Evolutionary conservation across 2,797 vertebrate species (phyloP).

Genomic region (Cyclura pinguis): DNA sequence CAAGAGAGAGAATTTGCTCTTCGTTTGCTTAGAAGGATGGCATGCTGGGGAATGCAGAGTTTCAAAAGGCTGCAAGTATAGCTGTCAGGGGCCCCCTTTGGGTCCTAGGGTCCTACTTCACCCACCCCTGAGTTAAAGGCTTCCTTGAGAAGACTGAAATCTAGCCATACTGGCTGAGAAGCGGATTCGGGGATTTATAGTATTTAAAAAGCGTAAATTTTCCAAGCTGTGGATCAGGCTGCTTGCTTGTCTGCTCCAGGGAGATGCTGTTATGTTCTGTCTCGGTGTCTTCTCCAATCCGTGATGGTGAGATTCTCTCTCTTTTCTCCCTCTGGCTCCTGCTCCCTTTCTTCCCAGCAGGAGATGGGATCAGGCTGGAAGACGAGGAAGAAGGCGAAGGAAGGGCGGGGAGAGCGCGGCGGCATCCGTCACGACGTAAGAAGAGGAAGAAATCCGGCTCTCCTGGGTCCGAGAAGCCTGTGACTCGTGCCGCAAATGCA

Average conservation of each 20-base stretch:
- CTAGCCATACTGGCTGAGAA: not conserved
- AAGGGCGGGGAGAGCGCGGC: fast-evolving
- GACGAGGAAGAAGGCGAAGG: not conserved
- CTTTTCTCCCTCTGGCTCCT: not conserved
- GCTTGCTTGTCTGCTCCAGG: no score
- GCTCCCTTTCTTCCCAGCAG: not conserved
- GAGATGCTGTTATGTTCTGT: not conserved
- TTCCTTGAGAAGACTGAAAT: no score
- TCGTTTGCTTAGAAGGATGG: no score
- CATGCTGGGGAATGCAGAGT: no score
- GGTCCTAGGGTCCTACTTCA: no score
- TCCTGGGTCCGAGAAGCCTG: fast-evolving
- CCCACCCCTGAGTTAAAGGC: no score
- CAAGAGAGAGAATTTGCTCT: no score
- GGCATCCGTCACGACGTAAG: fast-evolving
- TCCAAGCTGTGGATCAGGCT: not conserved
- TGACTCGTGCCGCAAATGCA: fast-evolving
- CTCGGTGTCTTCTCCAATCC: not conserved
- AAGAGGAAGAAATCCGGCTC: no score
- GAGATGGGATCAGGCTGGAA: not conserved
- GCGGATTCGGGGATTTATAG: not conserved
- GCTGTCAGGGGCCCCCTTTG: no score
- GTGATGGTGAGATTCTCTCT: not conserved
- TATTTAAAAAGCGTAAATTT: not conserved
- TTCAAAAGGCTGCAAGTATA: no score